Evolutionary conservation across 1,140 invertebrate genomes (phyloP), one percentile per base, ranked within the genome.

Genomic region (Tetragonula clypearis): DNA sequence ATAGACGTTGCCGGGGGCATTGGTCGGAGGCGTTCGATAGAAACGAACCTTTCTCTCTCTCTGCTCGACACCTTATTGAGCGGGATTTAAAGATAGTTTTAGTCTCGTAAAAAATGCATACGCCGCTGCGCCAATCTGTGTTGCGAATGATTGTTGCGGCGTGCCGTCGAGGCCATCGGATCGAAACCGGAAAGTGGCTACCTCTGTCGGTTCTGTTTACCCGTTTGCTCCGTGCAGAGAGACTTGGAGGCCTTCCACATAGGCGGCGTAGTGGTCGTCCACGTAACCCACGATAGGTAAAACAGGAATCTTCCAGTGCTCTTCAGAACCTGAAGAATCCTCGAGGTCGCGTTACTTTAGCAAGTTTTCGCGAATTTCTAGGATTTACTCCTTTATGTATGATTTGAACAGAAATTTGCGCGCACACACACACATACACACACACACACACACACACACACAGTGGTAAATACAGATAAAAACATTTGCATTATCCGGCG

Each of bases 31-130:
- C 69, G 84, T 81, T 81, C 79, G 71, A 81, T 85, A 76, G 53
- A 68, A 75, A 58, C 53, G 78, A 79, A 85, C 26, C 79, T 69
- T 66, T 89, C 75, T 82, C 76, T 86, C 55, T 62, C 35, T 49
- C 12, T 76, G 55, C 58, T 41, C 76, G 65, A 68, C 35, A 49
- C 41, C 80, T 72, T 89, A 89, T 89, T 60, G 82, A 85, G 75
- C 90, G 81, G 79, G 84, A 88, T 87, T 86, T 88, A 87, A 90
- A 90, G 84, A 90, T 90, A 87, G 85, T 84, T 72, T 30, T 71
- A 66, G 66, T 60, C 78, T 86, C 78, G 62, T 89, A 69, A 87
- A 89, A 88, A 84, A 88, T 89, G 75, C 78, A 88, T 76, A 55
- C n/a, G 58, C 58, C 65, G 71, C 49, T 12, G 74, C 77, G 56